Base-by-base conservation (phyloP, 2,888 invertebrate genomes). In the Cheilosia impressa region DNA sequence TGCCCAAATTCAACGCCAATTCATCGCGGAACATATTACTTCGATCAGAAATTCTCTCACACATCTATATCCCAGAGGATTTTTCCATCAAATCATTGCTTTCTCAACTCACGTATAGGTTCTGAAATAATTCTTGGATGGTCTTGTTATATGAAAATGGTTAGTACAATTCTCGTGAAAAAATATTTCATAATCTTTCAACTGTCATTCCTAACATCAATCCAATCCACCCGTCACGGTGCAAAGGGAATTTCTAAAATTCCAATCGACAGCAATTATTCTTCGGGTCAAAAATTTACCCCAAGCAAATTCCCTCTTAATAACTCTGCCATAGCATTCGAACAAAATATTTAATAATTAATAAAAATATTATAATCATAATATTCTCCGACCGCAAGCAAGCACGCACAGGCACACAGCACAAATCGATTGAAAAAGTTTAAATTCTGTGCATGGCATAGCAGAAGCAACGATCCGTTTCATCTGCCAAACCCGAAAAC, bases 381-480 rank as follows among this genome's bases (percentile, higher is more conserved):
- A 38, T 50, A 45, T 31, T 62, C 27, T 15, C 13, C 22, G n/a
- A 45, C 24, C 41, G 13, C 6, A 15, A 47, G 17, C n/a, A 27
- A 15, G 31, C 22, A 43, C 9, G 43, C 45, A 45, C n/a, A 31
- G 24, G 27, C 31, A 31, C 31, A 31, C 31, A 31, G 31, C 31
- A 31, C 22, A 47, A 72, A 66, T 57, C 50, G 72, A 82, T 72
- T 60, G 50, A 55, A 62, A 63, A 57, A 58, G 69, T 73, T 65
- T 55, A 83, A 83, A 83, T 73, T 78, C 60, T 57, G 43, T 63
- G 52, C 78, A 73, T 63, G 78, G 63, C 68, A 63, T 57, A 60
- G 31, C 55, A 69, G 13, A 13, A 9, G 52, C 65, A 78, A 77
- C 63, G 68, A 78, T 52, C 62, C 77, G 38, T 69, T 73, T 73